phyloP scores from a whole-genome alignment of 2,888 invertebrate genomes.

The Xanthia togata region DNA sequence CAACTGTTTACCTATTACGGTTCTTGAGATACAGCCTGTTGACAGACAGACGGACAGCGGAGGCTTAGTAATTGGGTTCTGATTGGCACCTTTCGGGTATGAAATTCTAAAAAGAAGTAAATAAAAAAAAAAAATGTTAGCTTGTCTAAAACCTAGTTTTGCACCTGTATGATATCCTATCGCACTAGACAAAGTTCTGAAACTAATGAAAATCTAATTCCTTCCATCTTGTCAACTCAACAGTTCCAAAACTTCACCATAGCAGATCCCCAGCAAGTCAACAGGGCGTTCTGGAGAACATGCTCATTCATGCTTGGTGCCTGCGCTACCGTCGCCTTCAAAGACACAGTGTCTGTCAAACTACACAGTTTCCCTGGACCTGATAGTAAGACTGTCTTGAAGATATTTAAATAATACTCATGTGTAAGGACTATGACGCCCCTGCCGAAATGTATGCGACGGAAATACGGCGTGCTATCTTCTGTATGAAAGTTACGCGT shows the following conservation, averaged over 20 bases:
- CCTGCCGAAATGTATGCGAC: neutral
- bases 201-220: neutral
- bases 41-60: no score
- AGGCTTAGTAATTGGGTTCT: no score
- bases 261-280: slow-evolving; percentile 91
- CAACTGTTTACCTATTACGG: no score
- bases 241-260: slow-evolving; percentile 92
- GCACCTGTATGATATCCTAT: neutral
- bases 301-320: slow-evolving; percentile 97
- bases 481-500: neutral
- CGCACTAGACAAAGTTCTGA: neutral
- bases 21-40: no score
- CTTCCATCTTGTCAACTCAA: slow-evolving; percentile 1
- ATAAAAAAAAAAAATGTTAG: neutral
- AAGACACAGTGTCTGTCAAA: slow-evolving; percentile 93
- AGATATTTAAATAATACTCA: neutral
- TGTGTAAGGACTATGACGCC: neutral
- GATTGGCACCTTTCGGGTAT: no score
- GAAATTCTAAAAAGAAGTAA: no score
- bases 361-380: slow-evolving; percentile 98
- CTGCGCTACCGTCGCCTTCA: slow-evolving; percentile 94
- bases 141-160: neutral
- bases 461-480: no score
- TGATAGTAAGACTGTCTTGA: slow-evolving; percentile 91
- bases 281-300: slow-evolving; percentile 97